These are phyloP conservation scores for Magallana gigas DNA, from an alignment of 1,140 invertebrate species.

Conservation along the genomic window DNA sequence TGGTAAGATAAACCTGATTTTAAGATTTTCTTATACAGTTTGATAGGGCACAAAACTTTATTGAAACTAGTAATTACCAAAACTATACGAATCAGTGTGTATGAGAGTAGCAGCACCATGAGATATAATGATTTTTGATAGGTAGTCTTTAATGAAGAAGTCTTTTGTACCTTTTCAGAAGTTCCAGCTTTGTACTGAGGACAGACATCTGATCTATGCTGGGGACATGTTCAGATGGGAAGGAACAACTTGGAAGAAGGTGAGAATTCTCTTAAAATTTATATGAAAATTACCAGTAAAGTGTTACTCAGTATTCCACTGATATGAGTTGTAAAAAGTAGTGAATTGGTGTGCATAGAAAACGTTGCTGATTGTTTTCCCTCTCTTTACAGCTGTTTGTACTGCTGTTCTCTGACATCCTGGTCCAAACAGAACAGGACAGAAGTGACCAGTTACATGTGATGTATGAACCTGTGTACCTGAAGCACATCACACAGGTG, in stretches of 20 bases:
- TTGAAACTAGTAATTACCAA: background rate
- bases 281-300: background rate
- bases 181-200: conserved; percentile 73
- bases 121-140: no score
- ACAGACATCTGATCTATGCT: conserved; percentile 73
- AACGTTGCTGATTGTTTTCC: background rate
- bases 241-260: conserved; percentile 69
- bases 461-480: conserved; percentile 61
- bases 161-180: conserved; percentile 58
- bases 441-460: conserved; percentile 66
- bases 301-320: no score
- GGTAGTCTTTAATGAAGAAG: no score
- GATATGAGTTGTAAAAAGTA: no score
- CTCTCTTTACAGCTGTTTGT: conserved; percentile 63
- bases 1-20: conserved; percentile 55
- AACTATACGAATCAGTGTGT: no score
- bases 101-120: no score
- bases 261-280: background rate
- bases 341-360: no score
- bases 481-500: conserved; percentile 66
- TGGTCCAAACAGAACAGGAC: conserved; percentile 67
- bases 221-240: conserved; percentile 71
- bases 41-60: background rate
- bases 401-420: conserved; percentile 71
- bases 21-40: no score